Evolutionary conservation across 2,113 vertebrate genomes (phyloP), one percentile per base, ranked within the genome.

Genomic region (Microcebus griseorufus): DNA sequence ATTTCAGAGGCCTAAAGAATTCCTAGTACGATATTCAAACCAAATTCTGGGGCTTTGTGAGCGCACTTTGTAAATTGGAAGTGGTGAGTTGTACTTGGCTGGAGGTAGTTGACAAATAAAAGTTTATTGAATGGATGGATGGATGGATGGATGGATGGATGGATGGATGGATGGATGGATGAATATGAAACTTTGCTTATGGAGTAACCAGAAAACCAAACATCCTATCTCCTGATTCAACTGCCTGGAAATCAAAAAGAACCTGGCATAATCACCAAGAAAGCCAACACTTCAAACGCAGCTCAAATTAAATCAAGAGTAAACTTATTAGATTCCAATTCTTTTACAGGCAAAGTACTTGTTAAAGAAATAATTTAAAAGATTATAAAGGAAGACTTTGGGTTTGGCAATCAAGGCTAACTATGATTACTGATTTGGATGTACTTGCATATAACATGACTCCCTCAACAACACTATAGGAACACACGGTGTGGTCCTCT

Each of bases 231-330:
- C 70, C 64, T 83, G 53, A 65, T 69, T 88, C 55, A 27, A 64
- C 22, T 79, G 64, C 48, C n/a, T 69, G 39, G 55, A 87, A 94
- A 92, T 45, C 92, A 94, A 80, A 96, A 93, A 67, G 58, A 81
- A 65, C 34, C 13, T 67, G n/a, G 39, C 29, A 90, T 78, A 67
- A 95, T 92, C 76, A 88, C 25, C 78, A 93, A 94, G 60, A 86
- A n/a, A 55, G 13, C 25, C 25, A 96, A 96, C 80, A 83, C 75
- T 94, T 93, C 95, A 90, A 32, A 95, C 88, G 84, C 88, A 51
- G 76, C 90, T 96, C 90, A 86, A 88, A 88, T 76, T 51, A 88
- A 89, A 55, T 22, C 84, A 84, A 75, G 65, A 0, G 0, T 13
- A 91, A 81, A 89, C 12, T 0, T 39, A 96, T 53, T 62, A 95